Conservation (phyloP, 2,797 vertebrate species). For the Rhinichthys osculus region DNA sequence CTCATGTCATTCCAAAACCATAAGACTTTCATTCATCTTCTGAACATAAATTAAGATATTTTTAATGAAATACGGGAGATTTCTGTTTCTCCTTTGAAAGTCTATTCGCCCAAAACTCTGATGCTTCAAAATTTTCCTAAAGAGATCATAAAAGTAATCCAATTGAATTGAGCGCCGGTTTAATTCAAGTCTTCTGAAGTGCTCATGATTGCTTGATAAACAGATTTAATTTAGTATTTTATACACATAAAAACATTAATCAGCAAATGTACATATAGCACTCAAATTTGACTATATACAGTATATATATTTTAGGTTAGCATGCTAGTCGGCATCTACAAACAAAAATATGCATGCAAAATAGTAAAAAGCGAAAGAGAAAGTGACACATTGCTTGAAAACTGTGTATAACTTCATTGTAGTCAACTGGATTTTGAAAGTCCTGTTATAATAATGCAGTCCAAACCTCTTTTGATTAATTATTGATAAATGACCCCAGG, state of each 20-base stretch:
- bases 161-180: background rate
- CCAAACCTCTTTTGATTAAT: background rate
- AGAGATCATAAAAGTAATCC: background rate
- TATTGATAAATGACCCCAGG: constrained; percentile 16
- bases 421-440: background rate
- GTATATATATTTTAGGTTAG: background rate
- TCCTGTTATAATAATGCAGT: background rate
- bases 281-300: background rate
- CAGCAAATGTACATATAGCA: background rate
- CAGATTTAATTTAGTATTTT: background rate
- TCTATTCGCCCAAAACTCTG: background rate
- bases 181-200: background rate
- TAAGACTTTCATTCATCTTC: background rate
- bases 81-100: background rate
- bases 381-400: background rate
- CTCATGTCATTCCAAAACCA: background rate
- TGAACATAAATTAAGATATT: background rate
- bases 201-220: background rate
- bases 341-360: constrained; percentile 2
- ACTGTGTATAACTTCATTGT: background rate
- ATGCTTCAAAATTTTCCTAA: background rate
- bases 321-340: background rate
- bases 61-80: background rate
- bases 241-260: background rate
- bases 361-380: background rate